A percentile compares a stretch with the other conserved stretches of the same genome.
Evolutionary conservation across 2,888 invertebrate genomes (phyloP).

Genomic region (Acholoe squamosa): DNA sequence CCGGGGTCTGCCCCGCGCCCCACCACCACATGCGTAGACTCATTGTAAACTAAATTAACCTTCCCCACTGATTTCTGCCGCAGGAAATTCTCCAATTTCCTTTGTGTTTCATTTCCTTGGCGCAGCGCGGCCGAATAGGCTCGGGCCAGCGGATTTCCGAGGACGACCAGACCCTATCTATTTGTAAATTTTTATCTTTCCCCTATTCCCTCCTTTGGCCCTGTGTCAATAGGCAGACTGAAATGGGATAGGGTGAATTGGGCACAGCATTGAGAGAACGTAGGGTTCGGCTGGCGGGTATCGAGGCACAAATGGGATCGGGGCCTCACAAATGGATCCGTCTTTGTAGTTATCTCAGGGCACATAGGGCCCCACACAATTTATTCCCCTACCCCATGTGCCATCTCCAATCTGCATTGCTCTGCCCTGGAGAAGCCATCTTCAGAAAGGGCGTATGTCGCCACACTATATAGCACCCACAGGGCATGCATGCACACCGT

Average conservation of each 20-base stretch:
- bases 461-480: constrained; percentile 14
- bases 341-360: constrained; percentile 29
- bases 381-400: background rate
- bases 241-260: constrained; percentile 24
- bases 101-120: constrained; percentile 56
- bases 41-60: constrained; percentile 62
- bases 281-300: background rate
- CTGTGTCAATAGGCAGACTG: constrained; percentile 49
- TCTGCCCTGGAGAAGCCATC: constrained; percentile 23
- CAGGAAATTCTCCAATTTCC: constrained; percentile 60
- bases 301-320: constrained; percentile 38
- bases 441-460: background rate
- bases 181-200: constrained; percentile 58
- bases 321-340: background rate
- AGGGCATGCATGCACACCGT: background rate
- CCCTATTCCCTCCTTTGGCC: background rate
- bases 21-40: constrained; percentile 46
- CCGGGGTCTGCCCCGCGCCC: background rate
- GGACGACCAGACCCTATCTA: constrained; percentile 49
- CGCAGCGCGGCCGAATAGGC: background rate
- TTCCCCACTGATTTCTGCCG: constrained; percentile 19
- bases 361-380: background rate
- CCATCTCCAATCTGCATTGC: background rate
- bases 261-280: background rate
- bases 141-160: constrained; percentile 30